Evolutionary conservation across 1,140 invertebrate genomes (phyloP), one percentile per base, ranked within the genome.

Genomic region (Leptinotarsa texana): DNA sequence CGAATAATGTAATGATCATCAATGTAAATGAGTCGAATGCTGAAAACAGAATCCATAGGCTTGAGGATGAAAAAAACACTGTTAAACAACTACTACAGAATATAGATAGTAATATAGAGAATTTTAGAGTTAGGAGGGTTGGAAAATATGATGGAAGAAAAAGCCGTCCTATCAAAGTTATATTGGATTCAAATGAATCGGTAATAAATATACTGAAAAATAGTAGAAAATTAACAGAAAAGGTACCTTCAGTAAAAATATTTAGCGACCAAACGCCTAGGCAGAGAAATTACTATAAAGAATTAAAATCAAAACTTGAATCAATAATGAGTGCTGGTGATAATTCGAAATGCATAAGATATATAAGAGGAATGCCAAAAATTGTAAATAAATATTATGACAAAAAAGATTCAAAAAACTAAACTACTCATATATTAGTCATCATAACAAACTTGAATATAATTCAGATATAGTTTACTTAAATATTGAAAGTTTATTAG

Each of bases 41-140:
- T 65, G 63, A 65, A 65, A 65, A 65, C 63, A 65, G 63, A 27
- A 65, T n/a, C 3, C 18, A 65, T 15, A 65, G 63, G 24, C 63
- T 65, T 65, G 13, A 65, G 63, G 63, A 65, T 65, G 63, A 65
- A 65, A 65, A 65, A 65, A 65, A 65, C 63, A 65, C 18, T 65
- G 63, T 65, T 15, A 65, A 65, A 65, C 63, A 65, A 21, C 63
- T 65, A 65, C 24, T 65, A 18, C 63, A 65, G 24, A 65, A 65
- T 22, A 65, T 24, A 24, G 63, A 65, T 63, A 22, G 63, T 18
- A 63, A 63, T 63, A 63, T 63, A 63, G 49, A 51, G 13, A 51
- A 51, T 51, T 51, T 51, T n/a, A 51, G 49, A 51, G 49, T 51
- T 51, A 51, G 0, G 49, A 51, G 49, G 17, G 49, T 51, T 51